These are phyloP conservation scores for Urocyon cinereoargenteus DNA, from an alignment of 2,797 vertebrate genomes.

Conservation along the genomic window DNA sequence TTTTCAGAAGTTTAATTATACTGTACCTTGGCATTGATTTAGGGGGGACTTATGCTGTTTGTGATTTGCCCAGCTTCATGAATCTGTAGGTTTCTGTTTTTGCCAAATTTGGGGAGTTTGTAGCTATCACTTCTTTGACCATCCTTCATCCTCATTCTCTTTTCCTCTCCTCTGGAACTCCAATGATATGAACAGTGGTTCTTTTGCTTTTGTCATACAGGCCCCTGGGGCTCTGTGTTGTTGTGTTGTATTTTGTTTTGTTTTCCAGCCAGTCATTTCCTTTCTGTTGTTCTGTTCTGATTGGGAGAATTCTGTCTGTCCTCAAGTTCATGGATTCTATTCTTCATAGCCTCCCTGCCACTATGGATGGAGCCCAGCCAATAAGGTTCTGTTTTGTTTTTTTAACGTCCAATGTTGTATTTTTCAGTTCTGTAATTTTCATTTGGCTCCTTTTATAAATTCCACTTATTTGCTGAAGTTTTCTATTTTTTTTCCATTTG, in stretches of 20 bases:
- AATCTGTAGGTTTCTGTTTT: background rate
- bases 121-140: background rate
- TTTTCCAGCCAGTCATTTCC: background rate
- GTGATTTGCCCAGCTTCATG: background rate
- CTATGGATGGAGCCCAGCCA: background rate
- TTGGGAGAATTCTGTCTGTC: background rate
- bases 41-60: background rate
- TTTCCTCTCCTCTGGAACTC: background rate
- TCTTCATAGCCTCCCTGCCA: background rate
- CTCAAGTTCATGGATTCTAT: background rate
- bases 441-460: slow-evolving; percentile 19
- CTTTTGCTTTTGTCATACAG: background rate
- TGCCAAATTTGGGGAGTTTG: background rate
- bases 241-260: background rate
- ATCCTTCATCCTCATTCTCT: background rate
- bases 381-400: background rate
- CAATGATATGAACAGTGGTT: background rate
- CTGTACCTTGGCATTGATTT: background rate
- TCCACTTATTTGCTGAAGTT: background rate
- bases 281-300: background rate
- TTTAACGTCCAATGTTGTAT: background rate
- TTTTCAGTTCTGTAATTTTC: background rate
- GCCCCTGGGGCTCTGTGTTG: background rate
- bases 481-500: background rate
- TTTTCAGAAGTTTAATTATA: background rate